Evolutionary conservation across 2,113 vertebrate genomes (phyloP), one percentile per base, ranked within the genome.

Genomic region (Redunca redunca): DNA sequence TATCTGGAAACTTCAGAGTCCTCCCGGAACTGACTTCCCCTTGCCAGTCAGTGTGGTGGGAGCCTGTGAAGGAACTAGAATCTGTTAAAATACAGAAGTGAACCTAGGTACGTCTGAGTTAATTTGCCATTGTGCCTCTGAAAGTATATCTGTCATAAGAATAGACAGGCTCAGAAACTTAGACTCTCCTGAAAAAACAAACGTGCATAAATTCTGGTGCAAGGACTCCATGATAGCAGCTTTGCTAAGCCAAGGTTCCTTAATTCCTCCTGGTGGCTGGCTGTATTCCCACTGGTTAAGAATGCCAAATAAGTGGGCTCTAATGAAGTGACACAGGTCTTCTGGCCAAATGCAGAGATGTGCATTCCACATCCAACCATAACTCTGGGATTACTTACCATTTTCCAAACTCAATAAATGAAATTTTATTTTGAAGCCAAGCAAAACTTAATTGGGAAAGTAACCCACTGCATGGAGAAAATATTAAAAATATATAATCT

Each of bases 361-460:
- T 30, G 23, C 4, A n/a, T 53, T 89, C 64, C 57, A 88, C 26
- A 50, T 48, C 86, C 88, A 92, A 85, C 92, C 43, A 48, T n/a
- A 84, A 60, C 36, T 87, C 36, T 55, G n/a, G 19, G 12, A 50
- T 80, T 55, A 90, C 84, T 95, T 62, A 48, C 81, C 78, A 13
- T 81, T 91, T 93, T 82, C 58, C n/a, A 64, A 21, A 36, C 58
- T 55, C 67, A 71, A 21, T 84, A 92, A 85, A 25, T 71, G 46
- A 77, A 93, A 81, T 60, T 1, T 26, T 83, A 92, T 91, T 77
- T 86, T 52, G n/a, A 96, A 96, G 82, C 58, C 83, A 84, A 95
- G 81, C 23, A 92, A 96, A 98, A 93, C 14, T 50, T 93, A 89
- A 81, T 64, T 85, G 90, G 43, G 48, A 85, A 94, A 96, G 88